Percentiles rank a stretch among this genome's conserved stretches.
Evolutionary conservation across 2,888 invertebrate species (phyloP).

Genomic region (Thalpophila matura): DNA sequence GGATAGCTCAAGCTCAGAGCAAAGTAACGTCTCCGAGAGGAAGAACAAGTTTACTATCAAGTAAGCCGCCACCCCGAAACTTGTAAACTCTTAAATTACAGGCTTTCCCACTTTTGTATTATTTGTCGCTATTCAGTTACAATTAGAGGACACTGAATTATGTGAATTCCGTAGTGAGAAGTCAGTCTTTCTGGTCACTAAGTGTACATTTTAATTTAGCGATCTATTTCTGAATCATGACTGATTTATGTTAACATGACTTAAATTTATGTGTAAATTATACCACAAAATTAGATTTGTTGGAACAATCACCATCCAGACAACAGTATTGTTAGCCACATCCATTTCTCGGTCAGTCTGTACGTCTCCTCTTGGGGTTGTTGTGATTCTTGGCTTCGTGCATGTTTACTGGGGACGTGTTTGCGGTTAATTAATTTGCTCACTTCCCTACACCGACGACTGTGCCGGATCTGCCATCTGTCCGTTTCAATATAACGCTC

Average conservation of each 20-base stretch:
- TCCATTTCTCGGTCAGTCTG: constrained; percentile 25
- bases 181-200: constrained; percentile 36
- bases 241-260: constrained; percentile 69
- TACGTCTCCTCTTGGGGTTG: constrained; percentile 48
- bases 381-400: constrained; percentile 65
- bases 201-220: constrained; percentile 46
- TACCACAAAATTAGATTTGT: constrained; percentile 67
- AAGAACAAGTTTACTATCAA: constrained; percentile 44
- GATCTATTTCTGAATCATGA: constrained; percentile 64
- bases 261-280: constrained; percentile 73
- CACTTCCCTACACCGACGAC: constrained; percentile 65
- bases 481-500: constrained; percentile 75
- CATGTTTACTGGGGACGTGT: constrained; percentile 61
- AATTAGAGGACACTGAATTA: constrained; percentile 55
- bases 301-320: constrained; percentile 54
- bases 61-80: constrained; percentile 29
- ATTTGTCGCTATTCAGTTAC: constrained; percentile 50
- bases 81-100: constrained; percentile 45
- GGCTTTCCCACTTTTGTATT: constrained; percentile 26
- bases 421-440: constrained; percentile 77
- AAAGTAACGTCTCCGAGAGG: constrained; percentile 31
- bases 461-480: constrained; percentile 63
- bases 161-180: constrained; percentile 41
- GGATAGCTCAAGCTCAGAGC: constrained; percentile 37
- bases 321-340: constrained; percentile 52